These are phyloP conservation scores for Phylloscopus trochilus DNA, from an alignment of 2,113 vertebrate genomes.

Conservation along the genomic window DNA sequence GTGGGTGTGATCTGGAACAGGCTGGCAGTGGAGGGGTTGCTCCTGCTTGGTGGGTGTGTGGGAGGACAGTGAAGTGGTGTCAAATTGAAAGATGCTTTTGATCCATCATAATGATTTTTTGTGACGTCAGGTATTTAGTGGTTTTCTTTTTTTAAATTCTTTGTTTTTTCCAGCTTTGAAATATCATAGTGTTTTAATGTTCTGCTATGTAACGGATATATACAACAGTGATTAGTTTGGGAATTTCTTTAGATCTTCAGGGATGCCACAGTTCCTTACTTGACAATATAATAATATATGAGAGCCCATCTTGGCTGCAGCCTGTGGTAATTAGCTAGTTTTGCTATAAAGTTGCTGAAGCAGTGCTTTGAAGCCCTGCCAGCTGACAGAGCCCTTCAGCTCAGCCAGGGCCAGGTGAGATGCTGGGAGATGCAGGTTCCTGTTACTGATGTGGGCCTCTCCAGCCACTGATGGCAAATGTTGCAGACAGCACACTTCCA, in stretches of 20 bases:
- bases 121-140: background rate
- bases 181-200: constrained; percentile 2
- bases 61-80: background rate
- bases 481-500: background rate
- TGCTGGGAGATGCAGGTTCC: constrained; percentile 1
- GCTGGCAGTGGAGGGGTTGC: background rate
- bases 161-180: constrained; percentile 11
- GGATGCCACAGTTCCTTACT: background rate
- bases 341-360: background rate
- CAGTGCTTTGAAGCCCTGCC: constrained; percentile 51
- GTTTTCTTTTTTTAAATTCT: background rate
- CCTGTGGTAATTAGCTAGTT: constrained; percentile 19
- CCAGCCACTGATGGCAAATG: background rate
- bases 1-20: background rate
- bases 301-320: constrained; percentile 36
- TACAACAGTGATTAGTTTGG: background rate
- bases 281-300: constrained; percentile 31
- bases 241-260: constrained; percentile 42
- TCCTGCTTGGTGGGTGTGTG: background rate
- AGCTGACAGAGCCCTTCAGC: constrained; percentile 14
- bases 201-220: background rate
- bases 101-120: background rate
- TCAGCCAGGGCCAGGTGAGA: background rate
- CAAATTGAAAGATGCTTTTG: constrained; percentile 19
- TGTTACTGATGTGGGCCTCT: background rate